A percentile compares a stretch with the other conserved stretches of the same genome.
phyloP scores from a whole-genome alignment of 2,888 invertebrate genomes.

The Pristionchus mayeri region DNA sequence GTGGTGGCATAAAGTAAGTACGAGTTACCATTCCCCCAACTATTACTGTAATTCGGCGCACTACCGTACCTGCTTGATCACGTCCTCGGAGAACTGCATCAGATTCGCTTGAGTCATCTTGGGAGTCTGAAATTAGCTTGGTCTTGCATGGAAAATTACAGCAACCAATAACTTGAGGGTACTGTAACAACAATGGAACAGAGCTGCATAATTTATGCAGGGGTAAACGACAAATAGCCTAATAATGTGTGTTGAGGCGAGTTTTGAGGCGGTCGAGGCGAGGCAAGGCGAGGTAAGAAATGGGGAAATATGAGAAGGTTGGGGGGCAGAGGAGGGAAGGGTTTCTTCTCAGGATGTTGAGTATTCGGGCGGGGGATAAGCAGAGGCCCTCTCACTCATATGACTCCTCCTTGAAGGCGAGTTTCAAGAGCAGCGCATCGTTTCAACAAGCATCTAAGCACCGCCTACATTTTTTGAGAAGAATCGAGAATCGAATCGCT shows the following conservation, averaged over 20 bases:
- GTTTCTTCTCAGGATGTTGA: background rate
- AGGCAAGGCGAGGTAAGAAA: background rate
- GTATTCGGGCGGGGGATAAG: background rate
- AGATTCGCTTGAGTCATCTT: constrained; percentile 58
- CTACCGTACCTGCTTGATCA: constrained; percentile 69
- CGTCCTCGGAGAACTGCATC: constrained; percentile 75
- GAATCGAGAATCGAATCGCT: no score
- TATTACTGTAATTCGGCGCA: background rate
- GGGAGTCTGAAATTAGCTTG: constrained; percentile 29
- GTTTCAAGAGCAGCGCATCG: background rate
- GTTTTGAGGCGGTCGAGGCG: background rate
- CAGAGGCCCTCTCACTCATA: constrained; percentile 7
- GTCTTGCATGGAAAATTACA: background rate
- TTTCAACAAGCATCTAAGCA: background rate
- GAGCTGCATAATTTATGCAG: background rate
- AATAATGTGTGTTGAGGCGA: constrained; percentile 25
- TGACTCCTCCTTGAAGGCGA: background rate
- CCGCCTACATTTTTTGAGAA: background rate
- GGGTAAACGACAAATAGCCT: background rate
- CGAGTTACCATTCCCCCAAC: no score
- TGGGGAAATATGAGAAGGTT: constrained; percentile 3
- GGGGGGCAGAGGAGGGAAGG: constrained; percentile 39
- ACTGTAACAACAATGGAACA: background rate
- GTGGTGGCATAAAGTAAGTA: no score
- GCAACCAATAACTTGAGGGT: background rate